Percentiles rank a stretch among this genome's conserved stretches.
These are phyloP conservation scores for Dinoponera quadriceps DNA, from an alignment of 1,140 invertebrate genomes.

Conservation along the genomic window DNA sequence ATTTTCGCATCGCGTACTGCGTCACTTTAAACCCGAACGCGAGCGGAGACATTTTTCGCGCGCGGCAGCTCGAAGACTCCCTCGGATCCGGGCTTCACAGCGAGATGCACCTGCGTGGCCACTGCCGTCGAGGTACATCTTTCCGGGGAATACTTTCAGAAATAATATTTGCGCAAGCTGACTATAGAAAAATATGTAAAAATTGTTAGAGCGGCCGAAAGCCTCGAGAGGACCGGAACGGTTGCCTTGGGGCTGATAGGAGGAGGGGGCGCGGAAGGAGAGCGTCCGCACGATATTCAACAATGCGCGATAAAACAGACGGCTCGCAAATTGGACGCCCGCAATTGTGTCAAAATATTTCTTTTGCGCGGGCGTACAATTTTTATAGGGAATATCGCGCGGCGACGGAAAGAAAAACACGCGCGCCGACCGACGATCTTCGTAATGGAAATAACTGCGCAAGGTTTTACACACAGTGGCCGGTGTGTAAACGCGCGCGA, in stretches of 20 bases:
- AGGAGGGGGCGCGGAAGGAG: background rate
- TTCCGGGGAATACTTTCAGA: background rate
- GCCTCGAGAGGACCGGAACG: background rate
- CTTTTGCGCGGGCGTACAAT: constrained; percentile 13
- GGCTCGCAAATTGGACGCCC: background rate
- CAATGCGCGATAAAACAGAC: constrained; percentile 9
- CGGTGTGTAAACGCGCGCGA: background rate
- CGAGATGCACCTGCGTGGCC: background rate
- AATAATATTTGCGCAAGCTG: constrained; percentile 30
- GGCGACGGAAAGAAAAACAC: background rate
- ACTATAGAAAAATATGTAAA: constrained; percentile 27
- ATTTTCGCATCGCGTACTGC: too few species aligned
- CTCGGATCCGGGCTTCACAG: too few species aligned
- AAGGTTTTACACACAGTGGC: background rate
- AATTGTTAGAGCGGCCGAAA: constrained; percentile 1
- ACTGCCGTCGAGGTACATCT: background rate
- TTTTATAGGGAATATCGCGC: constrained; percentile 33
- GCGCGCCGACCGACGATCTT: background rate
- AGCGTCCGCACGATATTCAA: background rate
- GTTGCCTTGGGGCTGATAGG: background rate
- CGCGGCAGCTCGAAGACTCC: too few species aligned
- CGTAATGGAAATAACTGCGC: background rate
- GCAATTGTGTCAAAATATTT: constrained; percentile 39
- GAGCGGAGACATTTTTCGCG: too few species aligned
- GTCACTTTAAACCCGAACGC: too few species aligned